Base-by-base conservation (phyloP, 2,113 vertebrate genomes). In the Pterocles orientalis region DNA sequence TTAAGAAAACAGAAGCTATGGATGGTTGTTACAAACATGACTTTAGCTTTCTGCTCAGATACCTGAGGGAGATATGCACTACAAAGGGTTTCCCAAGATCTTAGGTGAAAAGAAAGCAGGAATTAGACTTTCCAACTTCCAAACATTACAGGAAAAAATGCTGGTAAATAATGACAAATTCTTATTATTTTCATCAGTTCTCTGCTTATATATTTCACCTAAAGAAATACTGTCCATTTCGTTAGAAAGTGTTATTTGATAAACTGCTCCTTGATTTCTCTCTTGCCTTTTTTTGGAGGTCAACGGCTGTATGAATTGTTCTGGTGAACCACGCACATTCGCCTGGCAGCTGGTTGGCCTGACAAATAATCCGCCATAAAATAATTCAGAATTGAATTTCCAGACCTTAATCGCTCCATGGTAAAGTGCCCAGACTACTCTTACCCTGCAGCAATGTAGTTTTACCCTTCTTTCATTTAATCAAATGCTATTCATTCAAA, bases 151-250 rank as follows among this genome's bases (percentile, higher is more conserved):
- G 39, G 10, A 80, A 89, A 77, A 88, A 66, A 54, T 29, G 57
- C n/a, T 43, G 12, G 4, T 29, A 73, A 78, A 82, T 64, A 4
- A 14, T 7, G 3, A 36, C 19, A 48, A 70, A 71, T 71, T 85
- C 8, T 78, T 77, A 61, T 12, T 76, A 4, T 68, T 66, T 61
- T 81, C 3, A 58, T 29, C 20, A 78, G 71, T 36, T 57, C 54
- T 41, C 54, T 68, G n/a, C 12, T 88, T 12, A 29, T 34, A 1
- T 47, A 94, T 92, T 95, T 90, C 58, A 79, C 83, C 81, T 94
- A 56, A 94, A 96, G 86, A 97, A 95, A 98, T 82, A 88, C 28
- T 43, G 43, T 47, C 57, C 33, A 56, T 51, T 26, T 87, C 19
- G 79, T 64, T 19, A 66, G 24, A 39, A 29, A 45, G 34, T 0